A percentile compares a stretch with the other conserved stretches of the same genome.
Conservation (phyloP, 2,113 vertebrate species). For the Brachypodius melanocephalos region DNA sequence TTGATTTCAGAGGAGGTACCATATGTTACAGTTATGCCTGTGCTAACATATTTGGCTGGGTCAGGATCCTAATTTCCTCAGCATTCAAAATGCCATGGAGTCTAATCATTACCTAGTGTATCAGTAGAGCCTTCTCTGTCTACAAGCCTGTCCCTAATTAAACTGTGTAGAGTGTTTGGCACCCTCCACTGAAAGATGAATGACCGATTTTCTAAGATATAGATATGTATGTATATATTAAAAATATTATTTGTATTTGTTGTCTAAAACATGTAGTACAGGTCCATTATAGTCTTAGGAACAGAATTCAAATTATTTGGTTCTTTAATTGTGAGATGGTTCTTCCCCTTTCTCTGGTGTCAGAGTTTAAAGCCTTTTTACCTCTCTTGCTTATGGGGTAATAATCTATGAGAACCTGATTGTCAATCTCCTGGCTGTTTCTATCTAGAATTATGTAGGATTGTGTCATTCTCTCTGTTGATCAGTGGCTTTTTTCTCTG, state of each 20-base stretch:
- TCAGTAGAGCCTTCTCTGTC: background rate
- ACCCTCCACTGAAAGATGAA: background rate
- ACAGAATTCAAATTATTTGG: background rate
- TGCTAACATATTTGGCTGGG: slow-evolving; percentile 20
- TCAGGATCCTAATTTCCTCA: slow-evolving; percentile 22
- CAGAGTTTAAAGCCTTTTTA: background rate
- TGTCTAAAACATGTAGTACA: background rate
- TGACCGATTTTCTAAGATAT: background rate
- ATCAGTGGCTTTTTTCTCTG: background rate
- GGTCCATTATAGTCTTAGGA: background rate
- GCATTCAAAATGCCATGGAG: background rate
- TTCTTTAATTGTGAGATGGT: background rate
- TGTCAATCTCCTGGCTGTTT: background rate
- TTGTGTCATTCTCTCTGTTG: background rate
- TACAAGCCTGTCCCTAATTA: background rate
- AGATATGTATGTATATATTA: too few relatives aligned
- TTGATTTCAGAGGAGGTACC: slow-evolving; percentile 18
- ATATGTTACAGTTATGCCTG: slow-evolving; percentile 20
- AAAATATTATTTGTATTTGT: background rate
- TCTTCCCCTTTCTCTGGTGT: background rate
- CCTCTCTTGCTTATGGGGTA: background rate
- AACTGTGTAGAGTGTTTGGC: background rate
- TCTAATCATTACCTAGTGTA: background rate
- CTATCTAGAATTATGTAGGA: background rate
- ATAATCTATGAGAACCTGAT: background rate